These are phyloP conservation scores for Phrynosoma platyrhinos DNA, from an alignment of 2,113 vertebrate genomes.

Conservation along the genomic window DNA sequence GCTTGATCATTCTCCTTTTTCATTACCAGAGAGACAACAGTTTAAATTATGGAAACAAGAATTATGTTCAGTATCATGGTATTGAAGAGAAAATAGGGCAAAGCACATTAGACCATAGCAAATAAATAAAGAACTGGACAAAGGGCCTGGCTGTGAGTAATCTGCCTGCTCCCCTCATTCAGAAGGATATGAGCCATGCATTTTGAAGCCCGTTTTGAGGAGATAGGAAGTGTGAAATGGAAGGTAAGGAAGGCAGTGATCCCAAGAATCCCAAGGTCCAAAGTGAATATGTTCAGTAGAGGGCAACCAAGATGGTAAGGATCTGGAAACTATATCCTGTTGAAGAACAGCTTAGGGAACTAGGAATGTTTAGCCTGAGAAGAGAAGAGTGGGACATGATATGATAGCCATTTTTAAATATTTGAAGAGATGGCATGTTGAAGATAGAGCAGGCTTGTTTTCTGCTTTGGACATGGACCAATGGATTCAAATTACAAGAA, in stretches of 20 bases:
- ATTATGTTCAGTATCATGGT: not conserved
- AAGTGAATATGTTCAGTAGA: too few species aligned
- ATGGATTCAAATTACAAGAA: too few species aligned
- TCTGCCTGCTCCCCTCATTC: not conserved
- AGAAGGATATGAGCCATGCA: not conserved
- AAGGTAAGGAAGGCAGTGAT: conserved; percentile 25
- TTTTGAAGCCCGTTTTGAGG: not conserved
- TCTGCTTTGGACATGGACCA: too few species aligned
- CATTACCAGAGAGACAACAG: not conserved
- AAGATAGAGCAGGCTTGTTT: too few species aligned
- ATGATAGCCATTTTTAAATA: too few species aligned
- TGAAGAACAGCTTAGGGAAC: too few species aligned
- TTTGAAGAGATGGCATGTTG: too few species aligned
- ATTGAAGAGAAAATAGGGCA: not conserved
- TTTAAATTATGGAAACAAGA: not conserved
- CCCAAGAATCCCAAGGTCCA: not conserved
- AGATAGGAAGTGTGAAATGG: conserved; percentile 7
- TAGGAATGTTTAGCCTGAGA: too few species aligned
- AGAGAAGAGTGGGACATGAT: too few species aligned
- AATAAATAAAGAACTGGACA: not conserved
- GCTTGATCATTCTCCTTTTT: not conserved
- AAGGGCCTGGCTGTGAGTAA: not conserved
- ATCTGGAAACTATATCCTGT: too few species aligned
- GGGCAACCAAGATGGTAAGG: too few species aligned
- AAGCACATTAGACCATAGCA: not conserved